Evolutionary conservation across 2,797 vertebrate genomes (phyloP), one percentile per base, ranked within the genome.

Genomic region (Molossus alvarezi): DNA sequence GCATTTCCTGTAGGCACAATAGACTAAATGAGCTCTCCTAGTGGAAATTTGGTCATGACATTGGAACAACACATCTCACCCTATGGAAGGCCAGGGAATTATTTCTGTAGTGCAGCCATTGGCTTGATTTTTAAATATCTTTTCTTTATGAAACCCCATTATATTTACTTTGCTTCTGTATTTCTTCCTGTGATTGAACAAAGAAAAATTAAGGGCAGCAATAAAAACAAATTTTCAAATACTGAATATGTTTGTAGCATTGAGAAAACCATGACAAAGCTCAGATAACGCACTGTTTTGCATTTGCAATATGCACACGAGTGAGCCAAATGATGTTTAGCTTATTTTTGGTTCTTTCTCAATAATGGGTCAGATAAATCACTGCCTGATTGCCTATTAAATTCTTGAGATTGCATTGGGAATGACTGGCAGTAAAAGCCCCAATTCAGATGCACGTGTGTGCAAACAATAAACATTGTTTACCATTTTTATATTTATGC

Each of bases 321-420:
- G 80, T 94, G 92, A 97, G 77, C 64, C 55, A 48, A 82, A 96
- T 86, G 73, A 93, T 96, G 84, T 45, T 95, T 85, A 93, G 76
- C 88, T 97, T 97, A 97, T 96, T 88, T 95, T 87, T 73, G 27
- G 81, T 95, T 96, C 65, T 86, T 73, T 71, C 85, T 92, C 83
- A 88, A 72, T 95, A 97, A 97, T 62, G 73, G 96, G 81, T 95
- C 88, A 97, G 96, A 97, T 96, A 97, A 97, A 96, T 97, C 97
- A 98, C 65, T 65, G 5, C 91, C 77, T 82, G 97, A 97, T 96
- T 98, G 94, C 97, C 92, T 97, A 65, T 96, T 96, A 91, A 76
- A 1, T 94, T 71, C 89, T 85, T 69, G 90, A 96, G 92, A 97
- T 95, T 97, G 94, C 94, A 69, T 15, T 48, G 88, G 51, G 67